Evolutionary conservation across 2,113 vertebrate genomes (phyloP).

Genomic region (Dissostichus mawsoni): DNA sequence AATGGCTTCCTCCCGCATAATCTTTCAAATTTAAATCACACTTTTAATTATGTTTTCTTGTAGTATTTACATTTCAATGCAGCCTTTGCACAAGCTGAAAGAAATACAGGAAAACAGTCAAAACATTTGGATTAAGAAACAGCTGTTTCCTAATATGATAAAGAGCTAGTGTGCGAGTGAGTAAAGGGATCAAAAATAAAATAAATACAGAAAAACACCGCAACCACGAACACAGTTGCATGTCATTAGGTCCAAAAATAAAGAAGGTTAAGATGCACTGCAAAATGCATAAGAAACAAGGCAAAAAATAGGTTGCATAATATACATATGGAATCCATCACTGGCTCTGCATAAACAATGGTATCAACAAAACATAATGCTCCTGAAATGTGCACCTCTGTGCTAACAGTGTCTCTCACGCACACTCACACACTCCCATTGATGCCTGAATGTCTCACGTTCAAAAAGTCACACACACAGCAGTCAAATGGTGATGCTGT

Average conservation of each 20-base stretch:
- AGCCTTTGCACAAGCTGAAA: slow-evolving; percentile 23
- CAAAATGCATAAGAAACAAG: slow-evolving; percentile 22
- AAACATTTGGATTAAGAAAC: slow-evolving; percentile 28
- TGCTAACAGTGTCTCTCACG: not conserved
- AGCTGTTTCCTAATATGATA: not conserved
- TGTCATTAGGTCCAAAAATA: slow-evolving; percentile 7
- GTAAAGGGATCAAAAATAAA: slow-evolving; percentile 10
- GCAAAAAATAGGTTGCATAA: slow-evolving; percentile 16
- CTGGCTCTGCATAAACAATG: slow-evolving; percentile 21
- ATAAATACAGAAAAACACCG: slow-evolving; percentile 58
- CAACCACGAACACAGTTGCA: not conserved
- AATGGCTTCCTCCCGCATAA: not conserved
- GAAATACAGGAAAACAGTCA: slow-evolving; percentile 19
- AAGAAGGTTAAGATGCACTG: slow-evolving; percentile 19
- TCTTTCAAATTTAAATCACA: slow-evolving; percentile 22
- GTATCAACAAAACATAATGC: slow-evolving; percentile 20
- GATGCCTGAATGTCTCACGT: no score
- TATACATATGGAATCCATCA: slow-evolving; percentile 23
- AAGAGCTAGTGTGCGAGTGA: not conserved
- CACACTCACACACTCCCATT: not conserved
- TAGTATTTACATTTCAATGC: slow-evolving; percentile 34
- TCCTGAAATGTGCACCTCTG: slow-evolving; percentile 18
- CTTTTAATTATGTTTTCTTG: slow-evolving; percentile 55
- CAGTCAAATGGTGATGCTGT: slow-evolving; percentile 92
- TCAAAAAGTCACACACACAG: no score